Percentiles rank a stretch among this genome's conserved stretches.
Evolutionary conservation across 2,113 vertebrate genomes (phyloP).

Genomic region (Pica pica): DNA sequence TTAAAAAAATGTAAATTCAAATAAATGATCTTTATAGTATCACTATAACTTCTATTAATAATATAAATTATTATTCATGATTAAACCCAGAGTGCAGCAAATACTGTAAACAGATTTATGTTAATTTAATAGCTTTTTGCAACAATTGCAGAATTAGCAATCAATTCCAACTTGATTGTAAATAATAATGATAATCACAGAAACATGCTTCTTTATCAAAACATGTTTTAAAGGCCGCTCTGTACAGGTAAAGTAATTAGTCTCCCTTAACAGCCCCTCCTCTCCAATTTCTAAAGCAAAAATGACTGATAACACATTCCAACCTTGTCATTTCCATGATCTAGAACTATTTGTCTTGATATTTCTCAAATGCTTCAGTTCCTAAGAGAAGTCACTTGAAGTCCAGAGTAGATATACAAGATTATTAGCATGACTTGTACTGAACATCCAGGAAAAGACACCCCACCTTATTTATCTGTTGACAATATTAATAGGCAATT

Average conservation of each 20-base stretch:
- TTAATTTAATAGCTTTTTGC: not conserved
- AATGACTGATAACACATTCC: not conserved
- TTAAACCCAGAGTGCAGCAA: not conserved
- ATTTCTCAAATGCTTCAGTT: not conserved
- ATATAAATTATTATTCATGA: not conserved
- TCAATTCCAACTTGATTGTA: not conserved
- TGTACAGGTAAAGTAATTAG: not conserved
- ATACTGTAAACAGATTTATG: not conserved
- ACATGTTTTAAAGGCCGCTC: not conserved
- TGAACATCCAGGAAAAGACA: not conserved
- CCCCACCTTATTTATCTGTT: not conserved
- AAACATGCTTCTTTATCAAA: not conserved
- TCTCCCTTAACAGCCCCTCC: not conserved
- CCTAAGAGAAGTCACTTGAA: not conserved
- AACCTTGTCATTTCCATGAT: not conserved
- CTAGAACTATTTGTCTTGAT: not conserved
- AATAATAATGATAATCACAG: not conserved
- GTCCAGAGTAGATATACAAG: not conserved
- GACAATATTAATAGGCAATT: not conserved
- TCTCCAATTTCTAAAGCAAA: not conserved
- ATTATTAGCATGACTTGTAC: not conserved
- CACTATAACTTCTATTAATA: not conserved
- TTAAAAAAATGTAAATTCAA: not conserved
- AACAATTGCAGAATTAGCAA: not conserved
- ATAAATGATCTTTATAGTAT: not conserved